Evolutionary conservation across 2,888 invertebrate genomes (phyloP).

Genomic region (Ctenicera cuprea): DNA sequence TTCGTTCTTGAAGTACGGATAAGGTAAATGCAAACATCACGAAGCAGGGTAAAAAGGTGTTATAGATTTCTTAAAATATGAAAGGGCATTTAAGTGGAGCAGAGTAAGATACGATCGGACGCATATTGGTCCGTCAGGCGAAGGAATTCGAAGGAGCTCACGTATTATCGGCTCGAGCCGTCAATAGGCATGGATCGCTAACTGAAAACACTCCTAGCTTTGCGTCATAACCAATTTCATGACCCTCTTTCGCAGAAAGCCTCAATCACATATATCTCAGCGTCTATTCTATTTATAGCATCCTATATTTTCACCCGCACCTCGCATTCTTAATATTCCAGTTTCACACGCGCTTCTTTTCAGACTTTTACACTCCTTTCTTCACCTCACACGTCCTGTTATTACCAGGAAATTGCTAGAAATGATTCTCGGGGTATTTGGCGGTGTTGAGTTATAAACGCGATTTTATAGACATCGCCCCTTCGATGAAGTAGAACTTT

Average conservation of each 20-base stretch:
- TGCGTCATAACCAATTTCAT: slow-evolving; percentile 66
- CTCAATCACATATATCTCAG: slow-evolving; percentile 67
- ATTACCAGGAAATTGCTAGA: slow-evolving; percentile 64
- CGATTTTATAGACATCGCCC: slow-evolving; percentile 57
- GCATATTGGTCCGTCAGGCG: slow-evolving; percentile 67
- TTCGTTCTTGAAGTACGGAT: slow-evolving; percentile 11
- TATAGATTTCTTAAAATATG: slow-evolving; percentile 54
- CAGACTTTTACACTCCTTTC: slow-evolving; percentile 58
- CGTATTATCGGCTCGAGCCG: slow-evolving; percentile 66
- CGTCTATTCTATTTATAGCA: slow-evolving; percentile 68
- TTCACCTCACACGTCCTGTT: slow-evolving; percentile 63
- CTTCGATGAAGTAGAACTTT: slow-evolving; percentile 45
- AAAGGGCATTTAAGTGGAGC: slow-evolving; percentile 49
- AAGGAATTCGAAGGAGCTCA: slow-evolving; percentile 65
- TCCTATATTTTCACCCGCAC: slow-evolving; percentile 62
- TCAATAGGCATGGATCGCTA: slow-evolving; percentile 66
- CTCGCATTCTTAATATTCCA: slow-evolving; percentile 66
- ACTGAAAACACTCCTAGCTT: slow-evolving; percentile 66
- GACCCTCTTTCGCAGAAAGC: slow-evolving; percentile 63
- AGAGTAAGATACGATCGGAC: slow-evolving; percentile 50
- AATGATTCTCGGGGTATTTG: slow-evolving; percentile 58
- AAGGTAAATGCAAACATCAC: slow-evolving; percentile 21
- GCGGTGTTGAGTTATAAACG: slow-evolving; percentile 55
- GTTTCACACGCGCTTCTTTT: slow-evolving; percentile 61
- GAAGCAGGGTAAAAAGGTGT: slow-evolving; percentile 27